These are phyloP conservation scores for Aphidius colemani DNA, from an alignment of 2,888 invertebrate genomes.

Conservation along the genomic window DNA sequence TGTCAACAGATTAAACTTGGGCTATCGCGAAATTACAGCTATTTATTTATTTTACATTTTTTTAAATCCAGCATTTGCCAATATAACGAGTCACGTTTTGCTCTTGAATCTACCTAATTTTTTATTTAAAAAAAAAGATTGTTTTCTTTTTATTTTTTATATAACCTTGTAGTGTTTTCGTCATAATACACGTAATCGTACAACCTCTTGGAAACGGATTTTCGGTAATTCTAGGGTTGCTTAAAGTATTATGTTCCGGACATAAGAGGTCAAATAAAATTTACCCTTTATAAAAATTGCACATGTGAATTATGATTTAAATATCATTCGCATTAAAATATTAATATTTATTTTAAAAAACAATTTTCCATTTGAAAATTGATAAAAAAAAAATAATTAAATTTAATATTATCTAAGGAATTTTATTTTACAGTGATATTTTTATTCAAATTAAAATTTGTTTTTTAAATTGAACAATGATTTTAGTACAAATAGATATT, in stretches of 20 bases:
- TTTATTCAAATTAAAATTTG: too few relatives aligned
- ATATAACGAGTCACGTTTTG: constrained; percentile 45
- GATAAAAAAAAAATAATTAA: too few relatives aligned
- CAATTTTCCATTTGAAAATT: too few relatives aligned
- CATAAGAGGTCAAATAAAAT: constrained; percentile 54
- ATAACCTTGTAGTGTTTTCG: constrained; percentile 24
- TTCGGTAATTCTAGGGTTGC: constrained; percentile 59
- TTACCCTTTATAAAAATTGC: constrained; percentile 25
- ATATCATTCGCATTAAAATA: constrained; percentile 28
- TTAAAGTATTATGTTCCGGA: constrained; percentile 40
- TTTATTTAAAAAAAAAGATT: neutral
- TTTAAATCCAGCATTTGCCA: constrained; percentile 27
- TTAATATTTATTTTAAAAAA: too few relatives aligned
- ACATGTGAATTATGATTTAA: neutral
- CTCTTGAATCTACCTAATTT: neutral
- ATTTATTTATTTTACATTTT: constrained; percentile 44
- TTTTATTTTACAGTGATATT: too few relatives aligned
- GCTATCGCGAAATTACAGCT: constrained; percentile 59
- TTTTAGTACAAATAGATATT: neutral
- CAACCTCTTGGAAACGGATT: constrained; percentile 41
- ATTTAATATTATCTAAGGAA: too few relatives aligned
- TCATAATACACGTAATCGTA: constrained; percentile 28
- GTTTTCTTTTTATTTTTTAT: neutral
- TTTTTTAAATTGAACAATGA: too few relatives aligned
- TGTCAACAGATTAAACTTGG: constrained; percentile 58